Conservation (phyloP, 2,113 vertebrate species). For the Hypocryptadius cinnamomeus region DNA sequence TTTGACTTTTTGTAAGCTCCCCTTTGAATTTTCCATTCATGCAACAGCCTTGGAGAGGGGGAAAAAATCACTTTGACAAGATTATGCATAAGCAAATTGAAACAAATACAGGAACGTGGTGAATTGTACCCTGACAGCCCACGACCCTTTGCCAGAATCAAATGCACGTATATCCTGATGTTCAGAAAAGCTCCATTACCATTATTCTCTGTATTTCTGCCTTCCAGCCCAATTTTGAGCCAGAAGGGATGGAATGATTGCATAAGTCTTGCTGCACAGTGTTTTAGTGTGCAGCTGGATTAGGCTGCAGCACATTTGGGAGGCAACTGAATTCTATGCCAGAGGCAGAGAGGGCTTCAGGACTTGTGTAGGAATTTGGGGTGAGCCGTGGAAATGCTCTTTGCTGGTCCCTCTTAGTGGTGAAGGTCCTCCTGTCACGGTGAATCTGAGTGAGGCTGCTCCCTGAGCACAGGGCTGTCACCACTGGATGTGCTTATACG, state of each 20-base stretch:
- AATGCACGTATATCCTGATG: neutral
- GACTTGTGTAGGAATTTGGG: neutral
- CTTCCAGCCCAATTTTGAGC: neutral
- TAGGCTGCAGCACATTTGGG: neutral
- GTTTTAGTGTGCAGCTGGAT: neutral
- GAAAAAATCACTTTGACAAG: neutral
- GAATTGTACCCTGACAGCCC: neutral
- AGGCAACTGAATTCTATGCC: neutral
- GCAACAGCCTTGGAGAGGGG: neutral
- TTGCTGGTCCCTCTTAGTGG: neutral
- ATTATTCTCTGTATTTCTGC: neutral
- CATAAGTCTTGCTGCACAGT: neutral
- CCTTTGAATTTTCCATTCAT: neutral
- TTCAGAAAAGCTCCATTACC: neutral
- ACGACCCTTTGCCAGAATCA: neutral
- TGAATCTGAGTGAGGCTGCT: neutral
- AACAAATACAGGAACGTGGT: neutral
- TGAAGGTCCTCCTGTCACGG: neutral
- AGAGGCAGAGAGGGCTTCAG: neutral
- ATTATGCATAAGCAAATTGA: neutral
- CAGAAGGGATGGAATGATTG: neutral
- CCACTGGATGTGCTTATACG: fast-evolving
- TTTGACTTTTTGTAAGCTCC: neutral
- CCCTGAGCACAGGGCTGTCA: neutral
- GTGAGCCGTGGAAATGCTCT: neutral